Conservation (phyloP, 2,797 vertebrate genomes). For the Sebastes minor region DNA sequence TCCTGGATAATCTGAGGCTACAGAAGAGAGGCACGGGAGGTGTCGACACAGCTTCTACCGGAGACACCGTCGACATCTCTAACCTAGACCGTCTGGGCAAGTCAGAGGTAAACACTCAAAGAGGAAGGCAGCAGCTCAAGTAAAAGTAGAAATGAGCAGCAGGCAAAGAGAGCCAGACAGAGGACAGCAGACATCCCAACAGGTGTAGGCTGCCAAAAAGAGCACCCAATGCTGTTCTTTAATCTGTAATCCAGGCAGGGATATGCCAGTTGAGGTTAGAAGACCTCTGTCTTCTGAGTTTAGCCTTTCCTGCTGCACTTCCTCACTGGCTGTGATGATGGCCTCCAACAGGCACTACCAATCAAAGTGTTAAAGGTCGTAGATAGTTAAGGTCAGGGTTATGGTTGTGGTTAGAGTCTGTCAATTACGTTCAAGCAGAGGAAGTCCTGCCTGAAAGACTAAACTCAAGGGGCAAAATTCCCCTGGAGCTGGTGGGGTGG, state of each 20-base stretch:
- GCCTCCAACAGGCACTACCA: neutral
- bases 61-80: slow-evolving; percentile 90
- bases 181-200: slow-evolving; percentile 27
- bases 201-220: slow-evolving; percentile 41
- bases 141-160: slow-evolving; percentile 51
- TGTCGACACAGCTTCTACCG: slow-evolving; percentile 89
- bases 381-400: neutral
- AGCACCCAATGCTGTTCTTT: slow-evolving; percentile 38
- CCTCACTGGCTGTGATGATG: neutral
- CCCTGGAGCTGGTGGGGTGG: too few species aligned
- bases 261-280: slow-evolving; percentile 35
- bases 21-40: slow-evolving; percentile 94
- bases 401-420: neutral
- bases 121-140: neutral
- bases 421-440: neutral
- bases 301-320: slow-evolving; percentile 19
- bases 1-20: slow-evolving; percentile 90
- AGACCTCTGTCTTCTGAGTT: slow-evolving; percentile 20
- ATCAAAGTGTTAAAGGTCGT: slow-evolving; percentile 15
- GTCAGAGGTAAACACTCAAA: slow-evolving; percentile 85
- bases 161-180: slow-evolving; percentile 7
- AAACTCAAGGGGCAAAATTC: neutral
- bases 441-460: neutral
- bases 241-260: slow-evolving; percentile 57
- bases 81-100: slow-evolving; percentile 92